These are phyloP conservation scores for Rhagonycha lutea DNA, from an alignment of 2,888 invertebrate genomes.

Conservation along the genomic window DNA sequence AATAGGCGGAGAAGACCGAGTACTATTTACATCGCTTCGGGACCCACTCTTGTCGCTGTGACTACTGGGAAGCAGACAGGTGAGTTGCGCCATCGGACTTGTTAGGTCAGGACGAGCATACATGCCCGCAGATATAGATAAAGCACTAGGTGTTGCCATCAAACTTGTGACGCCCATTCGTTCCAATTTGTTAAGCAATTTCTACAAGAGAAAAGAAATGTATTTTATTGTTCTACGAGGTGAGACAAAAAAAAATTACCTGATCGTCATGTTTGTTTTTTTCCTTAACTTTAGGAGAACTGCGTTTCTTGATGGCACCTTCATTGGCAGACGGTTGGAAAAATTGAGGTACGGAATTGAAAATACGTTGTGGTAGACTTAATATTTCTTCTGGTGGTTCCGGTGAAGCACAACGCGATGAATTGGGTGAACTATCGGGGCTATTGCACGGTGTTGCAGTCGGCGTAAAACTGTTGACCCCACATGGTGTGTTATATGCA, in stretches of 20 bases:
- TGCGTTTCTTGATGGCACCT: conserved; percentile 50
- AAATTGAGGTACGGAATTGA: conserved; percentile 69
- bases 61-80: conserved; percentile 60
- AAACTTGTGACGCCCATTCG: conserved; percentile 70
- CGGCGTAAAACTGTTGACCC: conserved; percentile 70
- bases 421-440: conserved; percentile 70
- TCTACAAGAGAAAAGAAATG: conserved; percentile 39
- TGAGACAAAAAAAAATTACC: not conserved
- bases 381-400: conserved; percentile 55
- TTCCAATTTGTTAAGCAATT: conserved; percentile 68
- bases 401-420: conserved; percentile 62
- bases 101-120: conserved; percentile 65
- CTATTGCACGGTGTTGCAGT: conserved; percentile 90
- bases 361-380: conserved; percentile 59
- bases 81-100: conserved; percentile 81
- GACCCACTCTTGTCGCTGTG: conserved; percentile 6
- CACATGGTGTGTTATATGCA: conserved; percentile 66
- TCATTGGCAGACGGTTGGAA: conserved; percentile 66
- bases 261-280: conserved; percentile 40
- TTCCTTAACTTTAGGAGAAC: conserved; percentile 49
- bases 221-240: not conserved
- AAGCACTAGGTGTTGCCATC: conserved; percentile 64
- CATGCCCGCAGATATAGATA: conserved; percentile 67
- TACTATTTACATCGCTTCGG: not conserved
- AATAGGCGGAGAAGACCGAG: conserved; percentile 11